Evolutionary conservation across 2,888 invertebrate genomes (phyloP).

Genomic region (Crematogaster levior): DNA sequence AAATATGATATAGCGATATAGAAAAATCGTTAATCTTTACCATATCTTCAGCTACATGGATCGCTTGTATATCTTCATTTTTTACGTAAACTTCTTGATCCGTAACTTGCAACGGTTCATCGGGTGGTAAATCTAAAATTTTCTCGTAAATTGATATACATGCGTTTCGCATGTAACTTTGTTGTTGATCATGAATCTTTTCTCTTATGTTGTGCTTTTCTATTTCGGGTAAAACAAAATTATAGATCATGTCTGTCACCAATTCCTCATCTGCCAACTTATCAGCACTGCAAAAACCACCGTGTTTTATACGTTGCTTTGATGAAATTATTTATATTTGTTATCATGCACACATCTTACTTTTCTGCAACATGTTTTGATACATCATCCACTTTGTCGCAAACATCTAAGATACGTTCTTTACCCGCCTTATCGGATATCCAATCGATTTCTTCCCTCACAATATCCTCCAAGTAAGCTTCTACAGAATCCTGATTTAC

Average conservation of each 20-base stretch:
- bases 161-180: slow-evolving; percentile 83
- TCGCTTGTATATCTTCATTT: background rate
- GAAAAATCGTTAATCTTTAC: background rate
- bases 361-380: slow-evolving; percentile 84
- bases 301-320: slow-evolving; percentile 8
- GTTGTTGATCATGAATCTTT: slow-evolving; percentile 83
- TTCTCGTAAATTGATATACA: slow-evolving; percentile 84
- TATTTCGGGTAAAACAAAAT: slow-evolving; percentile 84
- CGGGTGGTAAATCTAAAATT: slow-evolving; percentile 67
- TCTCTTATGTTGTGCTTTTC: slow-evolving; percentile 85
- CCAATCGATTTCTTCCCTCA: slow-evolving; percentile 88
- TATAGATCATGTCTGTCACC: slow-evolving; percentile 82
- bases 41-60: background rate
- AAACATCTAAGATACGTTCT: slow-evolving; percentile 86
- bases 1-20: background rate
- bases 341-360: slow-evolving; percentile 53
- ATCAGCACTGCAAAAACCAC: slow-evolving; percentile 57
- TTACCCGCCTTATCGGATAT: slow-evolving; percentile 87
- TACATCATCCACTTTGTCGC: slow-evolving; percentile 87
- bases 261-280: slow-evolving; percentile 76
- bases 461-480: slow-evolving; percentile 88
- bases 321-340: slow-evolving; percentile 54
- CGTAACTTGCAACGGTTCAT: slow-evolving; percentile 9
- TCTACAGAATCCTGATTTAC: slow-evolving; percentile 88
- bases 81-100: background rate